Base-by-base conservation (phyloP, 2,113 vertebrate genomes). In the Meriones unguiculatus region DNA sequence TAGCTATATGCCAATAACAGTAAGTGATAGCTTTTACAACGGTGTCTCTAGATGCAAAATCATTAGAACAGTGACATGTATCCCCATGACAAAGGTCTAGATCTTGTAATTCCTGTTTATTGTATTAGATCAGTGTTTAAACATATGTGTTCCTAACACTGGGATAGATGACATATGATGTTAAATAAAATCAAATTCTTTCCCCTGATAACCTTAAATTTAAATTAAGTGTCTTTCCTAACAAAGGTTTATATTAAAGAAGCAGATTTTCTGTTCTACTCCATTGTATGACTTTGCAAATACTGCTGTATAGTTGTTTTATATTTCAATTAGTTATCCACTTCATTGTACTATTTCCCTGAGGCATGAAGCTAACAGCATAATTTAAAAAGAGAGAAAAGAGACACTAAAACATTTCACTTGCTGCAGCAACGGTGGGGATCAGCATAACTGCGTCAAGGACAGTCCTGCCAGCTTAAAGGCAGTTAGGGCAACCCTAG, bases 301-400 rank as follows among this genome's bases (percentile, higher is more conserved):
- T 90, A 92, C n/a, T 86, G 35, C 88, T 96, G 80, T 92, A 96
- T 95, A 73, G 28, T 62, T 95, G 38, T 87, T 97, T 95, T 76
- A 91, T 95, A 96, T 97, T 98, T 97, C 96, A 97, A 91, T 95
- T 96, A 97, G 88, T 96, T 95, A 94, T 87, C 81, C 30, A 80
- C 67, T 96, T 90, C 91, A 95, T n/a, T 90, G 20, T 96, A 93
- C 41, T 93, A 75, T 57, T 95, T 64, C 89, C 96, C 90, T 35
- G 62, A 94, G 96, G 90, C 88, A 94, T 94, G 93, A 92, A 87
- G 77, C 87, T 93, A 95, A 92, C 76, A 89, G 62, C 22, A 78
- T 91, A 86, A 93, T 96, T 90, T 93, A 91, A 94, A 92, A 84
- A 95, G 67, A 94, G 95, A 75, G 80, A 80, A 93, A 85, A 96